Evolutionary conservation across 1,140 invertebrate genomes (phyloP).

Genomic region (Leguminivora glycinivorella): DNA sequence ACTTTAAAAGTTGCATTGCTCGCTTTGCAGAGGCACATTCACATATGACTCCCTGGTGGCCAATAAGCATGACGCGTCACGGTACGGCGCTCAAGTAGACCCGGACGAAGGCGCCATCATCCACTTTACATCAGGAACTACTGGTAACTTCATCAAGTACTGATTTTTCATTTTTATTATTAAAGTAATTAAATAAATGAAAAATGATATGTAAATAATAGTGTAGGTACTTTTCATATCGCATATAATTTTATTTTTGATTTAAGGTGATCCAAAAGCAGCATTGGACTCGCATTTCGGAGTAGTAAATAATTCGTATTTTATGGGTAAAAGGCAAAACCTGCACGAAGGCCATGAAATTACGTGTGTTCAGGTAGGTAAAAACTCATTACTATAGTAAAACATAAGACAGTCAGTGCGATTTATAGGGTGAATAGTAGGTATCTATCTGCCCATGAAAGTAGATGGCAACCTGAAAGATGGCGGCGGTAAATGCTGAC

Average conservation of each 20-base stretch:
- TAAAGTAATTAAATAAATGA: too few species aligned
- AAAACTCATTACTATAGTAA: not conserved
- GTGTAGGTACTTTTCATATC: not conserved
- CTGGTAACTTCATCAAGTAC: slow-evolving; percentile 61
- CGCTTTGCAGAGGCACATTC: slow-evolving; percentile 81
- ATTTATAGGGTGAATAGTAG: too few species aligned
- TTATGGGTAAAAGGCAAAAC: slow-evolving; percentile 81
- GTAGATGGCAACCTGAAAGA: too few species aligned
- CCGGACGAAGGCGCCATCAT: slow-evolving; percentile 87
- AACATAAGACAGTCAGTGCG: too few species aligned
- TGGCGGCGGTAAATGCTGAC: too few species aligned
- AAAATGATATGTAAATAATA: too few species aligned
- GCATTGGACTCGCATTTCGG: slow-evolving; percentile 90
- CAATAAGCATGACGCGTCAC: slow-evolving; percentile 44
- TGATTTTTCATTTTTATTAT: not conserved
- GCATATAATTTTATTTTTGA: not conserved
- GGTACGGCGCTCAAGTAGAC: slow-evolving; percentile 74
- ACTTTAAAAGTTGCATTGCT: slow-evolving; percentile 55
- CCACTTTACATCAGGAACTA: slow-evolving; percentile 92
- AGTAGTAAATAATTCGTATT: slow-evolving; percentile 91
- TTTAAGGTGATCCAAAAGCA: slow-evolving; percentile 91
- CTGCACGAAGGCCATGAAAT: slow-evolving; percentile 77
- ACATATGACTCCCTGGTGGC: slow-evolving; percentile 79
- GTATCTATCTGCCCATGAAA: too few species aligned
- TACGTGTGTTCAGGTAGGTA: slow-evolving; percentile 67